phyloP scores from a whole-genome alignment of 2,797 vertebrate genomes.

The Pterois miles region DNA sequence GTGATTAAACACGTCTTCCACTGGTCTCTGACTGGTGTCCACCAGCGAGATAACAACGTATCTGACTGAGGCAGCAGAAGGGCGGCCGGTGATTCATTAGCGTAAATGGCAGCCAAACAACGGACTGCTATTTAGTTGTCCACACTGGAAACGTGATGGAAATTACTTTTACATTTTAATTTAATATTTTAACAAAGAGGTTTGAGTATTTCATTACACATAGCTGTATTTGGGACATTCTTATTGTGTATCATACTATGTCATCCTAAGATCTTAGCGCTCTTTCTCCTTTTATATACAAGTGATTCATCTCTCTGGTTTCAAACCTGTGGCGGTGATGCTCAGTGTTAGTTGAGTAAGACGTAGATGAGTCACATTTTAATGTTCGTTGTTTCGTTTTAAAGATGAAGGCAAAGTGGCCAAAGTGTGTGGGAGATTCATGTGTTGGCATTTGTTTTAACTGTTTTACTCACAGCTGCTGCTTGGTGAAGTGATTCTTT shows the following conservation, averaged over 20 bases:
- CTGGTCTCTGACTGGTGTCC: conserved; percentile 14
- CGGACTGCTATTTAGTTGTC: conserved; percentile 47
- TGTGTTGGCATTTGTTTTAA: background rate
- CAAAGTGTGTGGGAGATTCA: background rate
- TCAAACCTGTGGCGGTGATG: background rate
- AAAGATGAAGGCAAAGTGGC: background rate
- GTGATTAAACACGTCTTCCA: conserved; percentile 11
- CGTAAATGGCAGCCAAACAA: conserved; percentile 54
- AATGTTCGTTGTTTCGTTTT: background rate
- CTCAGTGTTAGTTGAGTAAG: background rate
- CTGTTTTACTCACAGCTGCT: background rate
- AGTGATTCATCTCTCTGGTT: background rate
- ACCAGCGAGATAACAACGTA: conserved; percentile 36
- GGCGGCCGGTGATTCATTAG: conserved; percentile 37
- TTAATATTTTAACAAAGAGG: conserved; percentile 18
- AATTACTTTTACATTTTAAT: conserved; percentile 22
- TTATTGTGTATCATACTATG: background rate
- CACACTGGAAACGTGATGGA: background rate
- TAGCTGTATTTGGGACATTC: conserved; percentile 11
- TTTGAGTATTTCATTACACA: background rate
- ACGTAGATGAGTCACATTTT: conserved; percentile 2
- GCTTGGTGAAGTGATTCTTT: background rate
- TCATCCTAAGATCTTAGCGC: background rate
- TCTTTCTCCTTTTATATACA: background rate
- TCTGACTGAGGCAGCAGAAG: conserved; percentile 36